A percentile compares a stretch with the other conserved stretches of the same genome.
Evolutionary conservation across 2,113 vertebrate species (phyloP).

Genomic region (Lepus europaeus): DNA sequence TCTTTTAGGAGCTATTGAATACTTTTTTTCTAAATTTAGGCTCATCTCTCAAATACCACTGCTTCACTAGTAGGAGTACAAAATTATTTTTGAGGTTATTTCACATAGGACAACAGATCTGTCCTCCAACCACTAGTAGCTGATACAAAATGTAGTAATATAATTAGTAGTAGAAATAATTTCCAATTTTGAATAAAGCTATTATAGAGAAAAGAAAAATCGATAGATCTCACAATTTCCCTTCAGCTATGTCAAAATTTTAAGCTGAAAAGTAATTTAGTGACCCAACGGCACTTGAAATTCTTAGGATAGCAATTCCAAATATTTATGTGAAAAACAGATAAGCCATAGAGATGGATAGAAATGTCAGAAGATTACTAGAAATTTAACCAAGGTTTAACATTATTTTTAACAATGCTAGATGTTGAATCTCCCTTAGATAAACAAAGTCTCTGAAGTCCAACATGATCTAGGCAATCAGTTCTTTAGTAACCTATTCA

Average conservation of each 20-base stretch:
- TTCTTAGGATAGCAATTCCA: background rate
- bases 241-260: background rate
- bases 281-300: background rate
- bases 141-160: background rate
- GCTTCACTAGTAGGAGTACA: background rate
- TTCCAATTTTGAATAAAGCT: background rate
- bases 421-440: background rate
- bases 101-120: background rate
- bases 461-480: background rate
- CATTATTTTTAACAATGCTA: background rate
- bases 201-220: background rate
- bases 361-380: background rate
- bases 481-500: background rate
- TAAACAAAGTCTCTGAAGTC: background rate
- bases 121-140: background rate
- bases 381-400: background rate
- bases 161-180: background rate
- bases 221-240: background rate
- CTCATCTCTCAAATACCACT: background rate
- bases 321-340: background rate
- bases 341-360: background rate
- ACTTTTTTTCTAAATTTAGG: background rate
- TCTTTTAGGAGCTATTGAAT: background rate
- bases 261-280: background rate
- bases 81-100: background rate